These are phyloP conservation scores for Pipistrellus nathusii DNA, from an alignment of 2,797 vertebrate genomes.

Conservation along the genomic window DNA sequence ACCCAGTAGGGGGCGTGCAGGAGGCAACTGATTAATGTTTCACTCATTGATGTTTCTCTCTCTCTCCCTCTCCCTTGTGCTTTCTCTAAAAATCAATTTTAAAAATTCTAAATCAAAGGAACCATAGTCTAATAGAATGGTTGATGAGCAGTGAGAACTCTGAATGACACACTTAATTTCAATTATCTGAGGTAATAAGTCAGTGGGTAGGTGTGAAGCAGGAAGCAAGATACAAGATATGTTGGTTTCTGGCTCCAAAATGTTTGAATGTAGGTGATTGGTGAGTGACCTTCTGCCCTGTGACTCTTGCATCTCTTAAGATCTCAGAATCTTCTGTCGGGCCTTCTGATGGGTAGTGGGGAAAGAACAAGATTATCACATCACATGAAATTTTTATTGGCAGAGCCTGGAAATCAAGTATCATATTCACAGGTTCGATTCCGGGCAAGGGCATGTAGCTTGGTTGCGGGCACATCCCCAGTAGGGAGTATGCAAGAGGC, in stretches of 20 bases:
- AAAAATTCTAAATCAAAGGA: not conserved
- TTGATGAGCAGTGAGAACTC: not conserved
- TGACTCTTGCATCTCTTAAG: not conserved
- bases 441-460: no score
- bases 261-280: not conserved
- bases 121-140: not conserved
- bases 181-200: not conserved
- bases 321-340: not conserved
- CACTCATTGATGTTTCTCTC: not conserved
- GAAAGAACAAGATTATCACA: not conserved
- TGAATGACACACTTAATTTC: not conserved
- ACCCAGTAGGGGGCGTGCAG: not conserved
- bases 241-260: not conserved
- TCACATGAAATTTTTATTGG: not conserved
- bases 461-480: no score
- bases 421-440: no score
- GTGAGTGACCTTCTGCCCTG: not conserved
- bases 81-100: not conserved
- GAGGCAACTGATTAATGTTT: not conserved
- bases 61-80: not conserved
- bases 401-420: not conserved
- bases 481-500: no score
- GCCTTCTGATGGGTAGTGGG: not conserved
- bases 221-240: not conserved
- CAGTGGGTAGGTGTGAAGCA: not conserved